A percentile compares a stretch with the other conserved stretches of the same genome.
Conservation (phyloP, 2,888 invertebrate species). For the Phragmatobia fuliginosa region DNA sequence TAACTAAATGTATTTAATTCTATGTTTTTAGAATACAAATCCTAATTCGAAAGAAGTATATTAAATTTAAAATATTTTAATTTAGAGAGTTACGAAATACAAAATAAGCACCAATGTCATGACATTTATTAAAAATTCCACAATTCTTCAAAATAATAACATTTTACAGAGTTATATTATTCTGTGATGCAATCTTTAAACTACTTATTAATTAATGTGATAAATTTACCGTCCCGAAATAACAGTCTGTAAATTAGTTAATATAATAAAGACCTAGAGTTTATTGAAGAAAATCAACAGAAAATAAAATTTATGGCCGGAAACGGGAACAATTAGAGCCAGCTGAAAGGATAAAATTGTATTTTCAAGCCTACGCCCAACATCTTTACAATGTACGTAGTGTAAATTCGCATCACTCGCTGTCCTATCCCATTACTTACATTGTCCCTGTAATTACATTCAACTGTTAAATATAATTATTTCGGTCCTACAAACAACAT, state of each 20-base stretch:
- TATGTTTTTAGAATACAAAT: too few relatives aligned
- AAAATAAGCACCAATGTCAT: neutral
- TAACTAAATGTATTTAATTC: too few relatives aligned
- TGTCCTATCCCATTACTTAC: slow-evolving; percentile 8
- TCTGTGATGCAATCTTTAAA: neutral
- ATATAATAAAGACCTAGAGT: neutral
- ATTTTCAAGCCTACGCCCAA: slow-evolving; percentile 1
- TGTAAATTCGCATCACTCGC: slow-evolving; percentile 11
- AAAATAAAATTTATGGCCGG: neutral
- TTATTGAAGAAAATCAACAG: neutral
- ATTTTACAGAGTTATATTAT: neutral
- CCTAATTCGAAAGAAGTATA: too few relatives aligned
- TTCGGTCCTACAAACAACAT: slow-evolving; percentile 7
- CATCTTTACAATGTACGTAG: slow-evolving; percentile 27
- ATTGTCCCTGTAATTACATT: slow-evolving; percentile 13
- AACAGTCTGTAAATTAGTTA: neutral
- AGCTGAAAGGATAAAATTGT: neutral
- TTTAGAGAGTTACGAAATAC: too few relatives aligned
- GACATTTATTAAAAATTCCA: neutral
- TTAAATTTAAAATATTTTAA: too few relatives aligned
- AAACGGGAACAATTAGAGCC: neutral
- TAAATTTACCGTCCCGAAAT: neutral
- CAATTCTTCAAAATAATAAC: neutral
- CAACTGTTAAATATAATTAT: slow-evolving; percentile 12
- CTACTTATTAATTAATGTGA: neutral